A percentile compares a stretch with the other conserved stretches of the same genome.
Conservation (phyloP, 2,797 vertebrate genomes). For the Lepilemur septentrionalis region DNA sequence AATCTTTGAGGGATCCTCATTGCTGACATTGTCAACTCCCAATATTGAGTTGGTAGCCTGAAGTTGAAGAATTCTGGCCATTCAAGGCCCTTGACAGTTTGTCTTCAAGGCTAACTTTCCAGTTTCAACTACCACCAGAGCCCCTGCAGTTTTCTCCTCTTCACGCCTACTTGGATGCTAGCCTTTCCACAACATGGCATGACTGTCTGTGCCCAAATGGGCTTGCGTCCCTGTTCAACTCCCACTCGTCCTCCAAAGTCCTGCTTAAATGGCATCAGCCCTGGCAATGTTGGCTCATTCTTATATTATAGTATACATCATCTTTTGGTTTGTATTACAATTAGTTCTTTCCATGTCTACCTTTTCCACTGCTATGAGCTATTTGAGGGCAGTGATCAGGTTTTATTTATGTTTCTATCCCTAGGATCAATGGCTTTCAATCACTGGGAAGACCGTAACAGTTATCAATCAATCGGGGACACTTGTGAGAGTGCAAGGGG, state of each 20-base stretch:
- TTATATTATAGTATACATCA: background rate
- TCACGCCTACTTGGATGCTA: background rate
- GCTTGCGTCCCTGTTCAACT: background rate
- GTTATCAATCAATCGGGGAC: background rate
- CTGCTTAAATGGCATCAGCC: background rate
- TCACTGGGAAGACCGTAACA: background rate
- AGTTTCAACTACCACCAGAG: background rate
- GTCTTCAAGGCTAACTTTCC: slow-evolving; percentile 34
- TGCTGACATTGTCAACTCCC: background rate
- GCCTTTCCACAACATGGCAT: background rate
- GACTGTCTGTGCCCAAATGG: background rate
- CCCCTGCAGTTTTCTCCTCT: background rate
- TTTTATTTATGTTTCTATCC: background rate
- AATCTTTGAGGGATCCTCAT: background rate
- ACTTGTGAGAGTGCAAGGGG: background rate
- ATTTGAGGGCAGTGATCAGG: background rate
- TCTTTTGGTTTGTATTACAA: background rate
- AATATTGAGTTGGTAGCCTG: background rate
- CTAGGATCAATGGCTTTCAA: background rate
- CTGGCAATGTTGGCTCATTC: background rate
- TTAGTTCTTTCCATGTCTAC: background rate
- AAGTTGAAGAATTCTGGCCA: background rate
- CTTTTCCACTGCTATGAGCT: background rate
- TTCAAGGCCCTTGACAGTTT: background rate
- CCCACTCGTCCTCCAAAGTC: background rate